Base-by-base conservation (phyloP, 2,797 vertebrate species). In the Emydoidea blandingii region DNA sequence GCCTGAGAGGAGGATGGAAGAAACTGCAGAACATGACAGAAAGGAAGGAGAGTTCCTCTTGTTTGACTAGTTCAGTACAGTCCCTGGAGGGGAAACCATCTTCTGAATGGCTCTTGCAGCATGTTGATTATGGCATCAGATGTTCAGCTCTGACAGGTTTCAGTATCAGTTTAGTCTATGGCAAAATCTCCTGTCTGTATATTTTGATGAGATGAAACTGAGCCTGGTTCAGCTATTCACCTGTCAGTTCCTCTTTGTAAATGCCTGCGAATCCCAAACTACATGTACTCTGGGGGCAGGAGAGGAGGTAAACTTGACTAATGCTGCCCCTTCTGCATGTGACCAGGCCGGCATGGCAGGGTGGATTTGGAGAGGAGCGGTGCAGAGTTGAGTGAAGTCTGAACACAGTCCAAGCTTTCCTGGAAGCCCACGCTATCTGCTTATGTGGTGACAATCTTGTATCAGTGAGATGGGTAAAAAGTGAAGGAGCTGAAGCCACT, bases 161-260 rank as follows among this genome's bases (percentile, higher is more conserved):
- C 89, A 94, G 79, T n/a, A 54, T 80, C 83, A 6, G 47, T 94
- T 96, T 83, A 96, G 78, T 57, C 87, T 0, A 0, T 93, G 72
- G 85, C 83, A 91, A 95, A 96, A 96, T 94, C 93, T 72, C 83
- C n/a, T 87, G 91, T 96, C 86, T 54, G 81, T 85, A 3, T 59
- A 86, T 2, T 1, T 86, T 65, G 91, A 88, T 78, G 89, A 90
- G 87, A 90, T 92, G 85, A 88, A 82, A 78, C 74, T 21, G 86
- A 34, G 91, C 85, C 90, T 92, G 87, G 52, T 94, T 92, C 2
- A 1, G 56, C 86, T 94, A 83, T 82, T 94, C 91, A 62, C 93
- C 93, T 85, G 88, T 88, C 0, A 41, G 87, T 94, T 92, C 80
- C 72, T 90, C 86, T 72, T 81, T 93, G 90, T 83, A 95, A 96